Evolutionary conservation across 2,113 vertebrate genomes (phyloP), one percentile per base, ranked within the genome.

Genomic region (Ameiurus melas): DNA sequence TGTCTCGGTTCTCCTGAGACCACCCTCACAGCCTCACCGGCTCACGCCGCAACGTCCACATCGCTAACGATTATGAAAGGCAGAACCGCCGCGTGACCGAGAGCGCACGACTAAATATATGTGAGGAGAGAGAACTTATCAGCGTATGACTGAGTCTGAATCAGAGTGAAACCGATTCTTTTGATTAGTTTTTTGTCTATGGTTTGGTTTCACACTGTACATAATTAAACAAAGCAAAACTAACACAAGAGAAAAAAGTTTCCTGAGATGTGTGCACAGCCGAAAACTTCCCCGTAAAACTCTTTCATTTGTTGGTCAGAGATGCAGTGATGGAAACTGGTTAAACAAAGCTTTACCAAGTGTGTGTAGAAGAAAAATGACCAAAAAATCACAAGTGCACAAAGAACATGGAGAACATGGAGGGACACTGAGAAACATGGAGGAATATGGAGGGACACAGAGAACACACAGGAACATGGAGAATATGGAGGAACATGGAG

Each of bases 121-220:
- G 90, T 33, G 78, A 83, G 82, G 58, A 86, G 80, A 87, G 86
- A 81, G 66, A 73, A 51, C 16, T 90, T 94, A 93, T 94, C 93
- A 84, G 39, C 57, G 85, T 83, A 83, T 27, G 30, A 43, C 86
- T 91, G 36, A 14, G 57, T 66, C 77, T 90, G 71, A 83, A 80
- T 57, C 55, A 57, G 16, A 20, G 57, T 58, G 17, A 19, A 58
- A 58, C 0, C 17, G 57, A 58, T 58, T 58, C 57, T 20, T 58
- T 58, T 58, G 57, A 58, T 6, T 58, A 4, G 5, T 7, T 20
- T 58, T 19, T 19, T 58, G 5, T 20, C 17, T 58, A 5, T 58
- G 9, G 57, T 58, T 20, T 58, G 57, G 57, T 58, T 58, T 58
- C 57, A 20, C 57, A 58, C 5, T 17, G 57, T 5, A 6, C 19